Evolutionary conservation across 2,113 vertebrate genomes (phyloP).

Genomic region (Desmodus rotundus): DNA sequence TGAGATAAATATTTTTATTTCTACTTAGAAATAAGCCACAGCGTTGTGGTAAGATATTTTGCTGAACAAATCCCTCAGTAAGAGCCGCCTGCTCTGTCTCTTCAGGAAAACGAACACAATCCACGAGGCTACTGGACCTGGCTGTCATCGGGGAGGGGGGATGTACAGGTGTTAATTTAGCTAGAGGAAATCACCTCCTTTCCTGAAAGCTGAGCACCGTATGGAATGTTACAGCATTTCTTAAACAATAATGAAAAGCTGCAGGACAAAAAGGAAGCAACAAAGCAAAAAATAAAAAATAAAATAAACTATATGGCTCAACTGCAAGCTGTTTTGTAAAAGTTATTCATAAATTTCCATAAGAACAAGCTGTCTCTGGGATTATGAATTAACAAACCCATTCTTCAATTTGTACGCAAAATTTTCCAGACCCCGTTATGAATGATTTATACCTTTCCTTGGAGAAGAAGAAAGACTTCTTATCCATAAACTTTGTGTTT

Average conservation of each 20-base stretch:
- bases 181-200: background rate
- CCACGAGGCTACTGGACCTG: background rate
- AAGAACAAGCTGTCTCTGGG: background rate
- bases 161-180: background rate
- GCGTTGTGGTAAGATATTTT: background rate
- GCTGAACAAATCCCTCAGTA: background rate
- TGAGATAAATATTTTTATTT: background rate
- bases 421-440: background rate
- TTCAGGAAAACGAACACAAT: background rate
- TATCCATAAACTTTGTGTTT: background rate
- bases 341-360: background rate
- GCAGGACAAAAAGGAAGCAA: rapidly evolving
- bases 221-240: slow-evolving; percentile 21
- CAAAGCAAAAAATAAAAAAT: background rate
- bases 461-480: background rate
- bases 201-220: background rate
- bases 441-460: background rate
- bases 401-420: background rate
- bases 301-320: background rate
- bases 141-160: background rate
- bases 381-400: background rate
- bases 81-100: background rate
- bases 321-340: background rate
- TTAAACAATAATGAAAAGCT: background rate
- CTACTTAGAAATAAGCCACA: background rate